Conservation (phyloP, 2,888 invertebrate species). For the Sinopyrophorus schimmeli region DNA sequence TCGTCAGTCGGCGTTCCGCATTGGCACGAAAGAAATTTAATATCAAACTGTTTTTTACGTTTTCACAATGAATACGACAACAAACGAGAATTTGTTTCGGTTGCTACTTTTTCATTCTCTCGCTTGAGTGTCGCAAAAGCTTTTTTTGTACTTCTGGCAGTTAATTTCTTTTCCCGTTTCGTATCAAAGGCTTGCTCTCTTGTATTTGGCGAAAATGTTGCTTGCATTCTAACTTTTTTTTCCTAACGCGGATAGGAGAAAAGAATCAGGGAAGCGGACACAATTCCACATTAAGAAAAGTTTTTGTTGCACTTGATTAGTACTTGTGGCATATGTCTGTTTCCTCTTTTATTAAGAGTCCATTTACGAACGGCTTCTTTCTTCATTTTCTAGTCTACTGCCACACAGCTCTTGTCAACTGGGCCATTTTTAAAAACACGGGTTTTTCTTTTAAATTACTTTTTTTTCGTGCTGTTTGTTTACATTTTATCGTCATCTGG, state of each 20-base stretch:
- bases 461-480: too few species aligned
- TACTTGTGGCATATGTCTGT: conserved; percentile 25
- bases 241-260: conserved; percentile 16
- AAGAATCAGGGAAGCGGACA: conserved; percentile 18
- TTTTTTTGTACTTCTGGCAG: conserved; percentile 19
- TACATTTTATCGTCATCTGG: too few species aligned
- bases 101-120: conserved; percentile 16
- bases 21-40: too few species aligned
- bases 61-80: conserved; percentile 7
- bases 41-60: conserved; percentile 8
- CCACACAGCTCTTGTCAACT: too few species aligned
- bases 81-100: conserved; percentile 12
- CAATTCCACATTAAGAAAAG: conserved; percentile 23
- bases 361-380: conserved; percentile 15
- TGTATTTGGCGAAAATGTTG: background rate
- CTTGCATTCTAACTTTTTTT: conserved; percentile 10
- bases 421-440: too few species aligned
- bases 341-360: conserved; percentile 19
- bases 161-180: conserved; percentile 22
- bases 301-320: conserved; percentile 25
- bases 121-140: conserved; percentile 13
- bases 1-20: conserved; percentile 1
- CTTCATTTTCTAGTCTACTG: conserved; percentile 2
- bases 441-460: too few species aligned
- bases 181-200: conserved; percentile 19